Base-by-base conservation (phyloP, 2,113 vertebrate species). In the Perca flavescens region DNA sequence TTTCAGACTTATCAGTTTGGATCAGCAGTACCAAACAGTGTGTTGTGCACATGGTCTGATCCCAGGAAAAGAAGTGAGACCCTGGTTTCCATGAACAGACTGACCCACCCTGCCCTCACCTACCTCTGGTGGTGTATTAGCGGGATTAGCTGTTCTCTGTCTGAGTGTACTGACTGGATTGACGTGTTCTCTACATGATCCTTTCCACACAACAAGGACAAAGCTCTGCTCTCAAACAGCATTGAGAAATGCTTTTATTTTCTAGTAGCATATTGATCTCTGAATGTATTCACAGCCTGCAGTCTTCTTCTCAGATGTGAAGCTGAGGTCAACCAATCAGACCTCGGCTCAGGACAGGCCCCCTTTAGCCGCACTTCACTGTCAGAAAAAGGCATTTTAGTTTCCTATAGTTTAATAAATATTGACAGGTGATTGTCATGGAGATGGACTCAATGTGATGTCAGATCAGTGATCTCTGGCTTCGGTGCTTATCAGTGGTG, bases 61-160 rank as follows among this genome's bases (percentile, higher is more conserved):
- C 82, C 86, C 74, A 77, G 84, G 75, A 90, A 89, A 76, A 89
- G 79, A 85, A 81, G 74, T 31, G 63, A 77, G 70, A 79, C 72
- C 76, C 67, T 67, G 54, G 58, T 88, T 88, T 89, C 86, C 77
- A 76, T 83, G 88, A 89, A 88, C 80, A 80, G 57, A 74, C 16
- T 73, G 50, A 53, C 81, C 74, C 61, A 11, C 61, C 21, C 2
- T 15, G 14, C 14, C 14, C 13, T 31, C 19, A 46, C 73, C 74
- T 25, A 60, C 77, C 68, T 64, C 75, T 71, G 74, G 40, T 72
- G 82, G 46, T 79, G 89, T 66, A 84, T 88, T 79, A 87, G 90
- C 25, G 54, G 90, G 90, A 93, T 92, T 92, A 93, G 75, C 86
- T 89, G 92, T 90, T 86, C 92, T 92, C 77, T 72, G 85, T 90